Evolutionary conservation across 2,888 invertebrate species (phyloP), one percentile per base, ranked within the genome.

Genomic region (Alviniconcha strummeri): DNA sequence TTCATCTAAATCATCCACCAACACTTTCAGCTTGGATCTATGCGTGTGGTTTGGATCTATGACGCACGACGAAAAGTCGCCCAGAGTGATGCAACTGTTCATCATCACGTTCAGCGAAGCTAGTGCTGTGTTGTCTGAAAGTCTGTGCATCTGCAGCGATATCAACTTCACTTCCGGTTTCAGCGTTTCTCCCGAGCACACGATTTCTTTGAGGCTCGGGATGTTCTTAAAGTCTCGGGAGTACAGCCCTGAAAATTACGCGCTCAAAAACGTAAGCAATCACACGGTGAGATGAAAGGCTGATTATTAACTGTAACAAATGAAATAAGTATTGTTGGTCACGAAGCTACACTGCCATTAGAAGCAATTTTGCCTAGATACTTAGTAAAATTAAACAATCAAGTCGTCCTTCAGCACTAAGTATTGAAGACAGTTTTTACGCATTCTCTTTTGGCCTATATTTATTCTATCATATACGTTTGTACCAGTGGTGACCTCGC

Each of bases 191-290:
- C 82, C 82, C 8, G 75, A 82, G 15, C 82, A 82, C 9, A 54
- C 55, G 7, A 82, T 75, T 82, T 82, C 82, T 54, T 82, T 64
- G 8, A 82, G 56, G 17, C 75, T 75, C 54, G 82, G 74, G 5
- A 82, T 60, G 7, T 64, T 64, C 52, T 75, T 74, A 54, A 75
- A 82, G 17, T 72, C 9, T 9, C 54, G 17, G 15, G 82, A 82
- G 11, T 52, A 75, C 75, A 82, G 36, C 15, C 82, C 82, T 82
- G 81, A 11, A 78, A 78, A 36, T 36, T 1, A 36, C 36, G 36
- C 3, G 36, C 36, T 36, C 36, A 36, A 36, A 36, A 3, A 36
- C 36, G 36, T 36, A 36, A 36, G 36, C 36, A 36, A 36, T 36
- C 36, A 36, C 36, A 36, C 36, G 36, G 36, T 3, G 36, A 36